Evolutionary conservation across 2,888 invertebrate genomes (phyloP).

Genomic region (Criorhina ranunculi): DNA sequence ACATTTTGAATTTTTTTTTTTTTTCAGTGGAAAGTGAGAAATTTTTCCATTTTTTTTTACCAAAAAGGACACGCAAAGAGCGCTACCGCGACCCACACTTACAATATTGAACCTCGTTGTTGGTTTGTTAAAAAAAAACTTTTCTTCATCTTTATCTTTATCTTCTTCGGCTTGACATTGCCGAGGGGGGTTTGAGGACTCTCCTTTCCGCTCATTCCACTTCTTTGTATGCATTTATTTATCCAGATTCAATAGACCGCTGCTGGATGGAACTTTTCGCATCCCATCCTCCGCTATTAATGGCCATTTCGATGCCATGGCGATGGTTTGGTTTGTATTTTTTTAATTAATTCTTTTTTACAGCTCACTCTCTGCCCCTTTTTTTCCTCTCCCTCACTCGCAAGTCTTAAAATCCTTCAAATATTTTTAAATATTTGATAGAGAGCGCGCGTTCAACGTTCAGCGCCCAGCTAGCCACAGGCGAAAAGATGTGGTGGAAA

Average conservation of each 20-base stretch:
- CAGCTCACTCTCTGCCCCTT: neutral
- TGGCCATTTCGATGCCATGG: conserved; percentile 62
- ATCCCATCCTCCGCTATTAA: conserved; percentile 7
- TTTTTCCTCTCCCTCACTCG: neutral
- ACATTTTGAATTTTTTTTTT: conserved; percentile 63
- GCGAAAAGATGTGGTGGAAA: conserved; percentile 54
- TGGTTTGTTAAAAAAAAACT: conserved; percentile 31
- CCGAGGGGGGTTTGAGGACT: neutral
- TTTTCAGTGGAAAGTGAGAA: conserved; percentile 31
- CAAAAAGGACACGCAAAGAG: conserved; percentile 31
- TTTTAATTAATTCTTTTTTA: conserved; percentile 55
- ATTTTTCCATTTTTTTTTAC: conserved; percentile 31
- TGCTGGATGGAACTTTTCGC: conserved; percentile 41
- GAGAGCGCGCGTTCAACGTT: conserved; percentile 55
- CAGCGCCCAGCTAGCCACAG: conserved; percentile 40
- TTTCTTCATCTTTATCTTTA: conserved; percentile 13
- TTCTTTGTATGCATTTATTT: conserved; percentile 48
- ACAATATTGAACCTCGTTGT: conserved; percentile 58
- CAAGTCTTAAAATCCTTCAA: conserved; percentile 47
- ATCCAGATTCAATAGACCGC: conserved; percentile 52
- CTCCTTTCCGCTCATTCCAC: conserved; percentile 12
- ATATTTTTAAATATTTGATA: conserved; percentile 72
- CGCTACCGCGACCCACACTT: conserved; percentile 54
- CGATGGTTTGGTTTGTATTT: conserved; percentile 17
- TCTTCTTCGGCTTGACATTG: conserved; percentile 23